Evolutionary conservation across 2,888 invertebrate species (phyloP).

Genomic region (Philhelius pedissequus): DNA sequence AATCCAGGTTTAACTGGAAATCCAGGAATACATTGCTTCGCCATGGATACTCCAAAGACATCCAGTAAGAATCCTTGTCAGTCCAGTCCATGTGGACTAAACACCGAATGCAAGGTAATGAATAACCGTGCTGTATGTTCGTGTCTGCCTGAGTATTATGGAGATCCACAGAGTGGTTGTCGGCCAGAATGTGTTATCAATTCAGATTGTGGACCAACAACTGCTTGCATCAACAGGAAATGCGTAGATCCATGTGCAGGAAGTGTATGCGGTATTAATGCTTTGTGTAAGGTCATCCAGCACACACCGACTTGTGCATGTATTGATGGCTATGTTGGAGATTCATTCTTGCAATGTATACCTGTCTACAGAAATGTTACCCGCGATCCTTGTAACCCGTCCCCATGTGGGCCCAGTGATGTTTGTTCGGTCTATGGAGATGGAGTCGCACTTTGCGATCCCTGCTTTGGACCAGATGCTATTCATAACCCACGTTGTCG

Average conservation of each 20-base stretch:
- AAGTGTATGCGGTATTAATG: conserved; percentile 88
- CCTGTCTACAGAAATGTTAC: conserved; percentile 82
- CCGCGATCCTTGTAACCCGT: conserved; percentile 86
- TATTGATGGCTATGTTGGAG: conserved; percentile 87
- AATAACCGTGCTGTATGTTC: conserved; percentile 87
- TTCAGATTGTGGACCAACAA: conserved; percentile 87
- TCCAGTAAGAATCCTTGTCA: conserved; percentile 84
- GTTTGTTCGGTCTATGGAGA: conserved; percentile 86
- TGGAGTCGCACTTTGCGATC: conserved; percentile 88
- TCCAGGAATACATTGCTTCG: conserved; percentile 86
- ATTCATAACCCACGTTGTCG: conserved; percentile 86
- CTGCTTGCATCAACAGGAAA: conserved; percentile 87
- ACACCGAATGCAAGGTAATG: conserved; percentile 87
- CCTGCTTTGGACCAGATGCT: conserved; percentile 85
- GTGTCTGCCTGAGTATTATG: conserved; percentile 87
- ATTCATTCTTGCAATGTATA: conserved; percentile 88
- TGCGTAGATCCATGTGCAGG: conserved; percentile 87
- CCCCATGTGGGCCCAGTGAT: conserved; percentile 86
- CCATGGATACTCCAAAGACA: conserved; percentile 79
- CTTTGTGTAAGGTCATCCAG: conserved; percentile 88
- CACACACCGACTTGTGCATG: conserved; percentile 92
- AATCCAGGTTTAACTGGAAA: conserved; percentile 86
- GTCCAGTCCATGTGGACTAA: conserved; percentile 88
- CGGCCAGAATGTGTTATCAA: conserved; percentile 90
- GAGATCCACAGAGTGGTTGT: conserved; percentile 88